Evolutionary conservation across 2,888 invertebrate genomes (phyloP), one percentile per base, ranked within the genome.

Genomic region (Andrena minutula): DNA sequence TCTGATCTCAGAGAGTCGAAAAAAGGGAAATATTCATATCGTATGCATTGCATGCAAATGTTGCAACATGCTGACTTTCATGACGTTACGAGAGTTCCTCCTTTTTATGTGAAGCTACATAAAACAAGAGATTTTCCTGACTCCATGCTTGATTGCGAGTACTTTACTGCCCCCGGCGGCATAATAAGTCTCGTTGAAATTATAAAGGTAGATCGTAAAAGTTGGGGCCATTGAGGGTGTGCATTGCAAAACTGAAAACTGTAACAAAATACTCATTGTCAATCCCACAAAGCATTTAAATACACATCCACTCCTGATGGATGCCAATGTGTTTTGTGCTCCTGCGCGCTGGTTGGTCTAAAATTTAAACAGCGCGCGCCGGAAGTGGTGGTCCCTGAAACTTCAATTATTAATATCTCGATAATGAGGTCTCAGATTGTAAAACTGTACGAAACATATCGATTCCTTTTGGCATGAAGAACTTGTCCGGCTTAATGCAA

Each of bases 341-440:
- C 41, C 65, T 12, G 65, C 65, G 65, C 30, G 49, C 16, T 20
- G 7, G 20, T 12, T 20, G 12, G 20, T 20, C 1, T 16, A 32
- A 30, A 16, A 32, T 68, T 68, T 20, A 6, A 53, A 35, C 12
- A 53, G 20, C 53, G 53, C 68, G 68, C 35, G 35, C 35, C 32
- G 23, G 16, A 35, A 8, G 16, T 30, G 6, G 51, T 49, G 28
- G 51, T 20, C 6, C 30, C 51, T 7, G 20, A 12, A 7, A 53
- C 53, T 53, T 32, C 16, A 30, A 53, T 35, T 30, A 4, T 5
- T 35, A 53, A 16, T 68, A 68, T 68, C 28, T 51, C 30, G 51
- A 8, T 1, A 20, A 53, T 10, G 49, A 35, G 32, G 32, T n/a
- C 12, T 8, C 68, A 5, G 16, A 53, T 32, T 68, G 53, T 47